Evolutionary conservation across 2,888 invertebrate genomes (phyloP).

Genomic region (Microdon myrmicae): DNA sequence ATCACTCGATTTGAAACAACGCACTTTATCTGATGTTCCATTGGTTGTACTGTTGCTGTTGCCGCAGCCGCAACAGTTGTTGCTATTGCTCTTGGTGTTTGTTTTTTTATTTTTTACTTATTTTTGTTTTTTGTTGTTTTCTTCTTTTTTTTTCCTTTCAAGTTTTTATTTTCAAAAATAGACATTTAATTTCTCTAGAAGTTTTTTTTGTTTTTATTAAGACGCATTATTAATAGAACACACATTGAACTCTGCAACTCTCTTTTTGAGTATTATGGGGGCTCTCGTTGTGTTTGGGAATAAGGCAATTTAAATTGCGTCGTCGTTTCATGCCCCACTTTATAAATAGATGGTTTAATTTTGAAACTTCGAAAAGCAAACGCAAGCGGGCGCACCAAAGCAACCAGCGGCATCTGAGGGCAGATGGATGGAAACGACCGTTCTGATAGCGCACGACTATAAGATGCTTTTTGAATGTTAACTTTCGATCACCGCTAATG

Average conservation of each 20-base stretch:
- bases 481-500: too few relatives aligned
- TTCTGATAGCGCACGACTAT: constrained; percentile 14
- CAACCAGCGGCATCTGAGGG: constrained; percentile 22
- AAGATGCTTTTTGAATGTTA: too few relatives aligned
- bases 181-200: constrained; percentile 35
- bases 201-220: constrained; percentile 40
- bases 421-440: too few relatives aligned
- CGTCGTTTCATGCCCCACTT: constrained; percentile 47
- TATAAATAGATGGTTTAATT: constrained; percentile 51
- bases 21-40: constrained; percentile 20
- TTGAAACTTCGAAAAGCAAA: constrained; percentile 34
- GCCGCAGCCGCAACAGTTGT: constrained; percentile 9
- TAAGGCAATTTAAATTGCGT: constrained; percentile 51
- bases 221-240: constrained; percentile 40
- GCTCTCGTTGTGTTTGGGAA: constrained; percentile 27
- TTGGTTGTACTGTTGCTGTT: constrained; percentile 4
- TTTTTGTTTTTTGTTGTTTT: constrained; percentile 32
- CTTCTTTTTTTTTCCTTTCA: constrained; percentile 47
- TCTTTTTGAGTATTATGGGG: constrained; percentile 11
- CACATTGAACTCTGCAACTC: constrained; percentile 42
- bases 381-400: constrained; percentile 22
- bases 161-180: constrained; percentile 28
- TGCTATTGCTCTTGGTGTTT: constrained; percentile 10
- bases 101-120: constrained; percentile 29
- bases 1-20: constrained; percentile 53